Evolutionary conservation across 2,888 invertebrate species (phyloP), one percentile per base, ranked within the genome.

Genomic region (Pheosia tremula): DNA sequence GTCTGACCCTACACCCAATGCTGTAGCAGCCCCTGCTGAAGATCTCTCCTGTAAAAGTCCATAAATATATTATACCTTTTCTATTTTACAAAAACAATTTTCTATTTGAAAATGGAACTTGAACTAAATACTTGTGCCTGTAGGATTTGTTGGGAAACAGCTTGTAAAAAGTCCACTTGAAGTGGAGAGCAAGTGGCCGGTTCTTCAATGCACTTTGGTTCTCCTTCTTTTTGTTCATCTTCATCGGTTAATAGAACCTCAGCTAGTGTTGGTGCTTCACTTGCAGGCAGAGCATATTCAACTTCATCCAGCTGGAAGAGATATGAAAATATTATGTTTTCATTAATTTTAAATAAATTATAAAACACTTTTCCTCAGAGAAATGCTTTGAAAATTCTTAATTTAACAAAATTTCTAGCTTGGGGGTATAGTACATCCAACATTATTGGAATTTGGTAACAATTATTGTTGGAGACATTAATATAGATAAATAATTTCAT

Each of bases 21-120:
- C 96, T 64, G 98, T 98, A 9, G 98, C 97, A 68, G 97, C 94
- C 5, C 99, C 99, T 61, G 98, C 97, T 88, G 97, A 96, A 13
- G 98, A 97, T 74, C 97, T 95, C 78, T 98, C 98, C 97, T 97
- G 82, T 60, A 90, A 91, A 71, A 64, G 24, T 49, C 3, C 49
- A 49, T 49, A 24, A 50, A 50, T 8, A 50, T 9, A 10, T 8
- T 24, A 3, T 4, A 24, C 24, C 10, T 24, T 50, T 24, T 50
- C 50, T 7, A 24, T 3, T 24, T 24, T 9, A 9, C 8, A 24
- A 24, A 24, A 24, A 24, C 24, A 24, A 24, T 24, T 24, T 24
- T 24, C 2, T 24, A 24, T 24, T 24, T 24, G 24, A 24, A 24
- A 24, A 24, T 24, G 24, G 24, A 24, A 24, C 24, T 24, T 24